Percentiles rank a stretch among this genome's conserved stretches.
These are phyloP conservation scores for Struthidea cinerea DNA, from an alignment of 2,113 vertebrate genomes.

Conservation along the genomic window DNA sequence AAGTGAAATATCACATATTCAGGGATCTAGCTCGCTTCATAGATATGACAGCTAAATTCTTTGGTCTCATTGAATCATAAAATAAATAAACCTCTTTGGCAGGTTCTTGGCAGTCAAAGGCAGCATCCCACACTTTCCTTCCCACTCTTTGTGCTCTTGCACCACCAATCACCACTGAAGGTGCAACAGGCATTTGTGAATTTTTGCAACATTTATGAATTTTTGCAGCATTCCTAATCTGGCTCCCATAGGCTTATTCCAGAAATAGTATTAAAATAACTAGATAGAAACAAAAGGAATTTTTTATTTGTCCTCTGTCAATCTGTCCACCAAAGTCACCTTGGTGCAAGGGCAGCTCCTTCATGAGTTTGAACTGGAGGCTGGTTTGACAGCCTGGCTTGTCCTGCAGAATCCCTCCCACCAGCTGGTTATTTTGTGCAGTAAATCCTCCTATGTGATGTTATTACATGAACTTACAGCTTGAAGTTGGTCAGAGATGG, in stretches of 20 bases:
- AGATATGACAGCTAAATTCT: background rate
- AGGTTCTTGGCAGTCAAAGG: background rate
- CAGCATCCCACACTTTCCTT: background rate
- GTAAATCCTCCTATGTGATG: background rate
- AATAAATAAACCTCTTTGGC: background rate
- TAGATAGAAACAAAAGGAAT: background rate
- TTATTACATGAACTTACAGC: background rate
- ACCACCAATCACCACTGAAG: background rate
- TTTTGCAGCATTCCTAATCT: background rate
- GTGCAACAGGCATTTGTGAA: background rate
- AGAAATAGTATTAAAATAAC: background rate
- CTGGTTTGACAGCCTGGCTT: background rate
- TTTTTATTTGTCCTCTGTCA: background rate
- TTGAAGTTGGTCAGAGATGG: background rate
- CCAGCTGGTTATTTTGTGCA: background rate
- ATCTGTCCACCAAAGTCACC: too few relatives aligned
- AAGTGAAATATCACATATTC: background rate
- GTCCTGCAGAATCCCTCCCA: background rate
- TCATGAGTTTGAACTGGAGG: background rate
- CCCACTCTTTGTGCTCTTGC: background rate
- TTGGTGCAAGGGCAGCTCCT: background rate
- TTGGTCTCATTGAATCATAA: background rate
- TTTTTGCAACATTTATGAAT: background rate
- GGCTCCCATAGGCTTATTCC: background rate
- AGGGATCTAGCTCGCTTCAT: background rate